phyloP scores from a whole-genome alignment of 2,113 vertebrate genomes.

The Pandion haliaetus region DNA sequence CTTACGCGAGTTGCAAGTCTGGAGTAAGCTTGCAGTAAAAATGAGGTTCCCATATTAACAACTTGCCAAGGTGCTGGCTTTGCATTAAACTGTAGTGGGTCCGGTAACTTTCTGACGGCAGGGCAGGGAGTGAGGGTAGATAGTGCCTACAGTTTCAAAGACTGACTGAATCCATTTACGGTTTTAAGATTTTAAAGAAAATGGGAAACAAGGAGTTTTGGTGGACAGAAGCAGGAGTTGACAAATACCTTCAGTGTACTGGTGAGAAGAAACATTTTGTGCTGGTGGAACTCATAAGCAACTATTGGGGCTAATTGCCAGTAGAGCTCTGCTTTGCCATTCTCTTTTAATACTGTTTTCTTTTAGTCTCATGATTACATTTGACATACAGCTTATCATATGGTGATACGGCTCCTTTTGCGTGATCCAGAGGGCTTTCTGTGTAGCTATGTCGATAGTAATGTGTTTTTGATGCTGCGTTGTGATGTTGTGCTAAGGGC shows the following conservation, averaged over 20 bases:
- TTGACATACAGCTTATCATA: neutral
- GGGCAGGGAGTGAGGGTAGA: neutral
- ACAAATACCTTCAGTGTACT: neutral
- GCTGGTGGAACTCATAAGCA: neutral
- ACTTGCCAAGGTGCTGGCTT: neutral
- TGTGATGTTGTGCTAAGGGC: rapidly evolving
- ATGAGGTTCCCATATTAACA: neutral
- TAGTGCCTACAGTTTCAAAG: neutral
- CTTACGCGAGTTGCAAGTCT: rapidly evolving
- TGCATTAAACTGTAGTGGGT: neutral
- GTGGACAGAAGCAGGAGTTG: neutral
- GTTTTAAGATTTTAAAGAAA: neutral
- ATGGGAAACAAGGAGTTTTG: neutral
- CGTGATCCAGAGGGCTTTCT: neutral
- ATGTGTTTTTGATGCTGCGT: neutral
- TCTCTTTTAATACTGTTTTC: neutral
- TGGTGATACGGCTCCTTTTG: rapidly evolving
- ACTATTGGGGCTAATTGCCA: neutral
- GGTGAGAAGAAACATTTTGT: neutral
- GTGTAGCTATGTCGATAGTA: neutral
- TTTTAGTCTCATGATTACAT: neutral
- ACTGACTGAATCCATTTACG: neutral
- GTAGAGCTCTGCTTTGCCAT: neutral
- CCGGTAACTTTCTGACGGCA: neutral
- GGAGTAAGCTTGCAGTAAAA: neutral